phyloP scores from a whole-genome alignment of 2,888 invertebrate genomes.

The Acanthosepion pharaonis region DNA sequence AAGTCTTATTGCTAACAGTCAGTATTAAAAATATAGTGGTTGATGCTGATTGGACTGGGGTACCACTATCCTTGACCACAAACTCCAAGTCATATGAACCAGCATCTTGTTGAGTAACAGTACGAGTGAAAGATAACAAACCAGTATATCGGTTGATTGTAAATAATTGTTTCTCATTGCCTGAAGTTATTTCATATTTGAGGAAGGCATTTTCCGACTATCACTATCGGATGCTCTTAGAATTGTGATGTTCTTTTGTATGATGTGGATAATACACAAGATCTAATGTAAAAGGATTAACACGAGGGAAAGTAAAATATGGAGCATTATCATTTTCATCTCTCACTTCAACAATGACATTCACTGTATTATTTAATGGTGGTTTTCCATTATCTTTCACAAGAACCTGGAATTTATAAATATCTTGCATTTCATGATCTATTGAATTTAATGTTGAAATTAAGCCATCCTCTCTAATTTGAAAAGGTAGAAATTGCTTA shows the following conservation, averaged over 20 bases:
- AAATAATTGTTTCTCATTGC: background rate
- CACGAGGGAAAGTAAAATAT: background rate
- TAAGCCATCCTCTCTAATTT: background rate
- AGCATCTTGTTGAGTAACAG: slow-evolving; percentile 8
- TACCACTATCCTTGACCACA: slow-evolving; percentile 33
- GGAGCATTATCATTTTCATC: slow-evolving; percentile 33
- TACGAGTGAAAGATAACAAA: background rate
- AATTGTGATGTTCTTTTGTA: background rate
- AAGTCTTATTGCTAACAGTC: background rate
- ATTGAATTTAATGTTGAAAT: background rate
- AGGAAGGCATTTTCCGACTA: background rate
- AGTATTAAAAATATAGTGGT: background rate
- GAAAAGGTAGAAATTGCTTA: background rate
- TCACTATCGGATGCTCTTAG: background rate
- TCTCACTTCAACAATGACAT: background rate
- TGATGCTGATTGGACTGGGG: background rate
- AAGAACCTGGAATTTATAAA: slow-evolving; percentile 12
- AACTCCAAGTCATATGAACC: background rate
- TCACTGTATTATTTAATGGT: background rate
- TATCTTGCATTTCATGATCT: slow-evolving; percentile 33
- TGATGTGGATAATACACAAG: background rate
- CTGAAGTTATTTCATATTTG: slow-evolving; percentile 20
- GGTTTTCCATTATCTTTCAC: background rate
- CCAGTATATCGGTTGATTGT: slow-evolving; percentile 20
- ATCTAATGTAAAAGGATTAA: background rate